These are phyloP conservation scores for Ara ararauna DNA, from an alignment of 2,797 vertebrate species.

Conservation along the genomic window DNA sequence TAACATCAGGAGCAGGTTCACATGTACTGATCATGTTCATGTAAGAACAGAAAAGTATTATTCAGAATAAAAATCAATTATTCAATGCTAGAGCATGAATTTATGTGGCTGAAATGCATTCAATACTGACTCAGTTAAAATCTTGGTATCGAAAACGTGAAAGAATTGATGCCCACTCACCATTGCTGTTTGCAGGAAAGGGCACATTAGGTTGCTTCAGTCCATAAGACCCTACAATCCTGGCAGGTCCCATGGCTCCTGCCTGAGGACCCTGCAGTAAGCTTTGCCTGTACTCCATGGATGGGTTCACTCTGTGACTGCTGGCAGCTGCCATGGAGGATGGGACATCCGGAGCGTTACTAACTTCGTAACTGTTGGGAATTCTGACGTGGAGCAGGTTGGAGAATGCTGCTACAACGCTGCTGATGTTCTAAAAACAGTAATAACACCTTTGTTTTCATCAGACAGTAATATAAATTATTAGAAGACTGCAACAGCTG, in stretches of 20 bases:
- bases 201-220: constrained; percentile 83
- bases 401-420: constrained; percentile 94
- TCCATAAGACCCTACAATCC: constrained; percentile 79
- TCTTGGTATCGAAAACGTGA: no score
- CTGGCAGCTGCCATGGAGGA: constrained; percentile 71
- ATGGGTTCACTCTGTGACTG: constrained; percentile 76
- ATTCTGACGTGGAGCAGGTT: constrained; percentile 94
- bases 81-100: background rate
- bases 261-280: constrained; percentile 84
- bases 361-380: constrained; percentile 97
- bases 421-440: constrained; percentile 90
- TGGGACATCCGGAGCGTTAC: constrained; percentile 86
- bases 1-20: background rate
- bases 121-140: background rate
- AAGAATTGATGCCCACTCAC: constrained; percentile 75
- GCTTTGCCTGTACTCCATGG: constrained; percentile 83
- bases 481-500: background rate
- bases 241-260: constrained; percentile 76
- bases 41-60: background rate
- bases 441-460: background rate
- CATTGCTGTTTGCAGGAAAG: constrained; percentile 84
- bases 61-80: background rate
- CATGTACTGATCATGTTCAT: fast-evolving
- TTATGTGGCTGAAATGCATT: background rate
- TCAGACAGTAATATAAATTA: background rate